Base-by-base conservation (phyloP, 2,888 invertebrate species). In the Eupeodes latifasciatus region DNA sequence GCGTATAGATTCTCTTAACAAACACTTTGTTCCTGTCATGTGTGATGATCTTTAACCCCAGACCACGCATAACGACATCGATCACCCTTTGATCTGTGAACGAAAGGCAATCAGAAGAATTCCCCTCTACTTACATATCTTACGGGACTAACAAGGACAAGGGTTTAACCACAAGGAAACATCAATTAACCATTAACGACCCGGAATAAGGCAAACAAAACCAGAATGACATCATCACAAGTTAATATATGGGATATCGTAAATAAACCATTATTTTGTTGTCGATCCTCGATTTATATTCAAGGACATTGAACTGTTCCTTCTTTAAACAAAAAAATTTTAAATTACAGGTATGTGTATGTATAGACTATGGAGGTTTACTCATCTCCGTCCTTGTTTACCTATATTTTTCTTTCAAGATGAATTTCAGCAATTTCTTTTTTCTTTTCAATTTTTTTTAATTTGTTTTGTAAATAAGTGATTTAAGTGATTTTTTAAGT, bases 131-230 rank as follows among this genome's bases (percentile, higher is more conserved):
- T 6, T 55, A 55, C 19, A 53, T 16, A 2, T 4, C 4, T 11
- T 47, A 47, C 12, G n/a, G 6, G 6, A 10, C 53, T 16, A 16
- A 40, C 40, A 40, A 40, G 40, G 40, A 40, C 40, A 53, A 53
- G 3, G 53, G 16, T 40, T 7, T 9, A 9, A 40, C 40, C 47
- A 11, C 59, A 40, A 81, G 85, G 85, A 85, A 78, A 81, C 85
- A 81, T 85, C 74, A 85, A 81, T 85, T 78, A 81, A 61, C 67
- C 49, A 47, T 57, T 57, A 74, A 49, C 62, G n/a, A 53, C 5
- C 5, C 19, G 36, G 53, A 67, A 67, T 59, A 61, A 51, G 77
- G 67, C 61, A 85, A 85, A 85, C 85, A 85, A 78, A 85, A 57
- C 61, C 27, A 27, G 51, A 77, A 61, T 77, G 85, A 85, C 81